Evolutionary conservation across 2,113 vertebrate genomes (phyloP), one percentile per base, ranked within the genome.

Genomic region (Lepus americanus): DNA sequence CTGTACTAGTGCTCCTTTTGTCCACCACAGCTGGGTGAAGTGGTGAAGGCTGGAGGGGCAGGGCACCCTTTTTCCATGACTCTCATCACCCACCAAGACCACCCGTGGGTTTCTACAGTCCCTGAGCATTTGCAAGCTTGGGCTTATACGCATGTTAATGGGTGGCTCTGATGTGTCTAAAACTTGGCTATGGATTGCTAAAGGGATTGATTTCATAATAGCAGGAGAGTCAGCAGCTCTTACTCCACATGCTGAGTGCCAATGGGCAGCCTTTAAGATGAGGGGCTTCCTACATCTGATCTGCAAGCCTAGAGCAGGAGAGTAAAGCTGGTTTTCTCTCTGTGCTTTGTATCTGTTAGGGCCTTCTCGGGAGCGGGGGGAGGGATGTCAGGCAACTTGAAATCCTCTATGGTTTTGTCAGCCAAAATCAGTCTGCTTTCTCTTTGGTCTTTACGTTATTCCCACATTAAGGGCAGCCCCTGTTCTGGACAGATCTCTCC

Each of bases 111-210:
- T 55, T 76, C 86, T 59, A 67, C 33, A 9, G 19, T 10, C 19
- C 53, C 33, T 69, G 66, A n/a, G 22, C 20, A 20, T 51, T 44
- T 17, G 39, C 9, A 31, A 81, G 29, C 77, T 84, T 11, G 2
- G 5, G 72, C 31, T 77, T 82, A 36, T 49, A 55, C n/a, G 51
- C 49, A 80, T 1, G 3, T 33, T 39, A 79, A 51, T 53, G 87
- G 27, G 79, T 44, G 55, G 22, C 33, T 93, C 31, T 9, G 8
- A 33, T 63, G 70, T 76, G 22, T 88, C 27, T 93, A 61, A 27
- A 84, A 29, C 92, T 88, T 90, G 86, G n/a, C 87, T 87, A 25
- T 79, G 55, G 72, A 66, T 22, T 90, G 29, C 83, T 55, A 72
- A 36, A 20, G 39, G 39, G 44, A 22, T 63, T 94, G 78, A 84